A percentile compares a stretch with the other conserved stretches of the same genome.
These are phyloP conservation scores for Neoitamus cyanurus DNA, from an alignment of 2,888 invertebrate genomes.

Conservation along the genomic window DNA sequence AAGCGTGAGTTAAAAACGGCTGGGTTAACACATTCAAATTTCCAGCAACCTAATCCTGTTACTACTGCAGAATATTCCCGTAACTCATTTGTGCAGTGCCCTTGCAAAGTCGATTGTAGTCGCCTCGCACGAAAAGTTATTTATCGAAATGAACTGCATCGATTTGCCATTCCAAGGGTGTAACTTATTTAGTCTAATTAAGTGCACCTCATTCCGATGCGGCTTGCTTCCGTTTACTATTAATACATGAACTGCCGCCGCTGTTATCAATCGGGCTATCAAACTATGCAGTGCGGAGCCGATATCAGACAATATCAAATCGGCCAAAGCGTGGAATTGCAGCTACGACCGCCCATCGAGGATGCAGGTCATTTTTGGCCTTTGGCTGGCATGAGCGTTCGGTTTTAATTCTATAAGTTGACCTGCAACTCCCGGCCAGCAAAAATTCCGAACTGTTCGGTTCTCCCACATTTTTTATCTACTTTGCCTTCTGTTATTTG, in stretches of 20 bases:
- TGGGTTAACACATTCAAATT: background rate
- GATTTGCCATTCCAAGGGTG: background rate
- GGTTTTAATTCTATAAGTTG: background rate
- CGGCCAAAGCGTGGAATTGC: background rate
- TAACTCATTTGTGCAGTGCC: background rate
- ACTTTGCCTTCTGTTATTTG: background rate
- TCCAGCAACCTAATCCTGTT: background rate
- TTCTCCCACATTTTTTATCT: background rate
- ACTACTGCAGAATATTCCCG: background rate
- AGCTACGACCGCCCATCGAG: background rate
- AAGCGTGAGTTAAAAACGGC: background rate
- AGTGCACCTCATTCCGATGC: background rate
- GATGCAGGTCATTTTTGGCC: background rate
- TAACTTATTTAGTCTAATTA: background rate
- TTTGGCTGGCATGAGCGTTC: background rate
- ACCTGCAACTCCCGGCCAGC: background rate
- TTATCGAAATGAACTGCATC: background rate
- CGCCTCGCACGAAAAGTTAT: background rate
- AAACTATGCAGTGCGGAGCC: background rate
- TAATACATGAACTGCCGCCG: background rate
- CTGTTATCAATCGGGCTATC: background rate
- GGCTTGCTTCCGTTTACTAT: background rate
- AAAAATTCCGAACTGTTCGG: background rate
- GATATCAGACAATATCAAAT: background rate
- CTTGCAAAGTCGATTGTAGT: background rate